phyloP scores from a whole-genome alignment of 2,797 vertebrate species.

The Uromys caudimaculatus region DNA sequence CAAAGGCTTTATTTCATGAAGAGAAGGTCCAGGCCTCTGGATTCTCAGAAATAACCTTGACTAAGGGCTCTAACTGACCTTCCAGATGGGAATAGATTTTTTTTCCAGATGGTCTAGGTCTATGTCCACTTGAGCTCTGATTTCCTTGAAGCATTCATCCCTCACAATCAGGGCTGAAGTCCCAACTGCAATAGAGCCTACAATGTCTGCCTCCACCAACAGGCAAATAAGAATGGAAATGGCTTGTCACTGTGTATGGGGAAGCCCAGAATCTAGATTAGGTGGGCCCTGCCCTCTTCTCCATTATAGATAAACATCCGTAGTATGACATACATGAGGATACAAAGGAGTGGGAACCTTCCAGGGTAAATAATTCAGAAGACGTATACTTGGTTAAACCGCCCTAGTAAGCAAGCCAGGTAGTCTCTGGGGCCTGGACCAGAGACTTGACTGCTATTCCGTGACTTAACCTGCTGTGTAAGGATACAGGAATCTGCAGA shows the following conservation, averaged over 20 bases:
- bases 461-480: neutral
- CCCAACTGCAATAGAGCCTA: neutral
- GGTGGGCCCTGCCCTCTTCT: neutral
- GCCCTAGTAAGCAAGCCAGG: neutral
- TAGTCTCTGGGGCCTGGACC: neutral
- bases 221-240: neutral
- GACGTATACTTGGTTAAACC: neutral
- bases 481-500: neutral
- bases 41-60: neutral
- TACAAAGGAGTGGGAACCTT: neutral
- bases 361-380: neutral
- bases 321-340: neutral
- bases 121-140: neutral
- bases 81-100: neutral
- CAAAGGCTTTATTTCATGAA: neutral
- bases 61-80: neutral
- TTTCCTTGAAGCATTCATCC: neutral
- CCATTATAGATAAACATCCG: neutral
- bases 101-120: neutral
- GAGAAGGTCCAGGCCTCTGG: neutral
- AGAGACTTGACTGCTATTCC: neutral
- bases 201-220: neutral
- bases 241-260: neutral
- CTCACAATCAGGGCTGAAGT: neutral
- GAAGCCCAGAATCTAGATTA: neutral